phyloP scores from a whole-genome alignment of 2,888 invertebrate species.

The Cephalotes varians region DNA sequence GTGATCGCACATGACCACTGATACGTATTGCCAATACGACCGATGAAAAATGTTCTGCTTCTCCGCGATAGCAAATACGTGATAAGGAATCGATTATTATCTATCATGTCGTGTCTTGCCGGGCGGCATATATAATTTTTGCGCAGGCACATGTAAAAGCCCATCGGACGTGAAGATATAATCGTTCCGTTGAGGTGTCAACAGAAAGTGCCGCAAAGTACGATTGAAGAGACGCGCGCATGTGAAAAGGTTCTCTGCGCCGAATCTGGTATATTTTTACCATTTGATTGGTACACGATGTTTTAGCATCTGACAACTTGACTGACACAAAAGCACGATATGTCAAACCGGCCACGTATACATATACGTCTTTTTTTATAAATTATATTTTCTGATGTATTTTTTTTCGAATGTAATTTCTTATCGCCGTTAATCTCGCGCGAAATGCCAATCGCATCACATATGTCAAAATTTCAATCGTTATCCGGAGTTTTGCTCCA shows the following conservation, averaged over 20 bases:
- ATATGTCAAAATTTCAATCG: background rate
- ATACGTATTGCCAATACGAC: background rate
- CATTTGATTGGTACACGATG: background rate
- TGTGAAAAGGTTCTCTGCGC: background rate
- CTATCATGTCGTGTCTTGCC: background rate
- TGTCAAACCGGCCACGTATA: conserved; percentile 62
- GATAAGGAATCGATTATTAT: background rate
- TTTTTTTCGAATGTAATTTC: background rate
- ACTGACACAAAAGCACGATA: background rate
- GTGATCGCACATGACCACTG: background rate
- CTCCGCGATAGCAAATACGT: background rate
- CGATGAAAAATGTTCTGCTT: background rate
- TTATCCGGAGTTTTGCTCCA: background rate
- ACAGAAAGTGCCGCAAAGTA: background rate
- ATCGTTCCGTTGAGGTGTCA: background rate
- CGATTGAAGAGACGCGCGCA: background rate
- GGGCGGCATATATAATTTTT: too few relatives aligned
- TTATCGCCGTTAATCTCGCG: background rate
- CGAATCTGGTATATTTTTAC: background rate
- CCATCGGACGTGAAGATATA: background rate
- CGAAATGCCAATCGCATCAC: background rate
- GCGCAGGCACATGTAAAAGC: too few relatives aligned
- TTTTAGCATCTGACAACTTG: background rate
- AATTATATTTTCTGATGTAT: conserved; percentile 34
- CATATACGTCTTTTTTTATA: background rate